A percentile compares a stretch with the other conserved stretches of the same genome.
Conservation (phyloP, 2,113 vertebrate genomes). For the Epinephelus moara region DNA sequence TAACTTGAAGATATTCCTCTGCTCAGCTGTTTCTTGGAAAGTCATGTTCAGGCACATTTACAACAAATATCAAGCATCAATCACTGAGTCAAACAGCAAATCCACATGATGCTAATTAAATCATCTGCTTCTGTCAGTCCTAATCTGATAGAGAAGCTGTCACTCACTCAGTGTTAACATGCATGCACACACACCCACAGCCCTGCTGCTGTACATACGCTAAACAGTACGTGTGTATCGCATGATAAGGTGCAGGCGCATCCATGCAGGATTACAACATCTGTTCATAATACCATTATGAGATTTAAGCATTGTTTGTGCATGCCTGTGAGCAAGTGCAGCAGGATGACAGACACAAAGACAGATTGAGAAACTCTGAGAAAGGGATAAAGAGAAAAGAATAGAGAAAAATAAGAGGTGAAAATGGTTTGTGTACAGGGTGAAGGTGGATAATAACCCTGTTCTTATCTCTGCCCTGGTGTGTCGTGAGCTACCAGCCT, state of each 20-base stretch:
- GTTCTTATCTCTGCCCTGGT: constrained; percentile 24
- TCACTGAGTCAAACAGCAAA: constrained; percentile 23
- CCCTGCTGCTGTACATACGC: background rate
- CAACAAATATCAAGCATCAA: constrained; percentile 24
- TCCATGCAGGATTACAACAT: constrained; percentile 26
- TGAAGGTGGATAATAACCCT: constrained; percentile 36
- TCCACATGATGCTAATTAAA: constrained; percentile 17
- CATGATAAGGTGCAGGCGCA: constrained; percentile 3
- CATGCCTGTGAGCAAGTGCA: background rate
- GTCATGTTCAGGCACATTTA: background rate
- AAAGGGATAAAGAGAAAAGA: background rate
- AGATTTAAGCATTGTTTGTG: background rate
- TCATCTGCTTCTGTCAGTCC: constrained; percentile 40
- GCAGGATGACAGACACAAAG: constrained; percentile 3
- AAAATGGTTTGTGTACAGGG: constrained; percentile 24
- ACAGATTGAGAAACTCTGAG: constrained; percentile 6
- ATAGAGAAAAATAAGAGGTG: constrained; percentile 14
- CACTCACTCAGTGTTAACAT: background rate
- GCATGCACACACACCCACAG: background rate
- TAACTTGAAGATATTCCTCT: background rate
- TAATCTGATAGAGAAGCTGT: constrained; percentile 16
- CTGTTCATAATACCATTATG: constrained; percentile 6
- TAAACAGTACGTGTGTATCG: background rate
- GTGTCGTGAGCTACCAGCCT: background rate
- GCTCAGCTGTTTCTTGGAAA: background rate